Evolutionary conservation across 2,113 vertebrate species (phyloP).

Genomic region (Ictidomys tridecemlineatus): DNA sequence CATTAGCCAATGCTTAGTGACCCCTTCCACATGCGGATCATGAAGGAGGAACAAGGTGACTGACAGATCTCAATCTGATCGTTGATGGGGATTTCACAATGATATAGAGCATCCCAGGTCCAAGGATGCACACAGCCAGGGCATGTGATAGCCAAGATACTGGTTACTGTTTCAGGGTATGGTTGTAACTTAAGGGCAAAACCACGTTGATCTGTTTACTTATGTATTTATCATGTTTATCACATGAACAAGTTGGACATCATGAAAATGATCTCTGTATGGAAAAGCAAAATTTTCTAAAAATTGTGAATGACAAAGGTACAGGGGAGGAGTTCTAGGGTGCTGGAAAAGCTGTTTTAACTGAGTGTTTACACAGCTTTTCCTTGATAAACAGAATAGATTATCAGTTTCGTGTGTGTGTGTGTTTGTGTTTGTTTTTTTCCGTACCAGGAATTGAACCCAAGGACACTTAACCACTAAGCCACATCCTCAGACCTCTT

Average conservation of each 20-base stretch:
- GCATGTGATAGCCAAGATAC: background rate
- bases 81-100: background rate
- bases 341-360: background rate
- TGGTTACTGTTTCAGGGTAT: background rate
- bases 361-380: background rate
- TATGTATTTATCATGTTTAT: background rate
- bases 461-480: too few species aligned
- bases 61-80: background rate
- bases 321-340: background rate
- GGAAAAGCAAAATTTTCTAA: slow-evolving; percentile 1
- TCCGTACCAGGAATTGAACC: too few species aligned
- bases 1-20: background rate
- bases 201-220: too few species aligned
- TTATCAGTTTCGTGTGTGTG: too few species aligned
- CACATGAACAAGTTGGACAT: background rate
- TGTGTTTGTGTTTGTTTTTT: too few species aligned
- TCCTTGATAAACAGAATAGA: slow-evolving; percentile 6
- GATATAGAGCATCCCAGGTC: background rate
- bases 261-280: background rate
- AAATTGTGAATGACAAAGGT: background rate
- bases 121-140: background rate
- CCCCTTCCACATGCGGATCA: background rate
- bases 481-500: too few species aligned
- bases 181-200: background rate
- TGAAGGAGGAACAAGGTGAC: background rate